Evolutionary conservation across 1,140 invertebrate species (phyloP), one percentile per base, ranked within the genome.

Genomic region (Paramacrobiotus metropolitanus): DNA sequence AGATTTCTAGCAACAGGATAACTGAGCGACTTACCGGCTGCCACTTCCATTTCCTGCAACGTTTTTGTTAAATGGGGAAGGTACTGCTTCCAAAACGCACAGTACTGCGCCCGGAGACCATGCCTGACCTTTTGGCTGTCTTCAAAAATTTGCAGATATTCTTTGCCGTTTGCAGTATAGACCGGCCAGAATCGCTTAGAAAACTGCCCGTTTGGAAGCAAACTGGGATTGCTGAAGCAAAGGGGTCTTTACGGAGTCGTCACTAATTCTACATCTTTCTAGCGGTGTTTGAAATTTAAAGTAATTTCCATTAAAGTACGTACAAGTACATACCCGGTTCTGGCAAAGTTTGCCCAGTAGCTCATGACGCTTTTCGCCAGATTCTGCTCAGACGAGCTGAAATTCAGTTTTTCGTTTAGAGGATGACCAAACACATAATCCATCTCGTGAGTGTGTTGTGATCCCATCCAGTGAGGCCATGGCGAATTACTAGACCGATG

Each of bases 311-410:
- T n/a, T n/a, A n/a, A n/a, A n/a, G n/a, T n/a, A n/a, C n/a, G n/a
- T n/a, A n/a, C n/a, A n/a, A n/a, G n/a, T n/a, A n/a, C n/a, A n/a
- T 77, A 96, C 92, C 93, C 93, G n/a, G 84, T 87, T 71, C 86
- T 85, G 18, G 87, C 88, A 71, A 98, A 98, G 76, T 96, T 97
- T n/a, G 87, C 83, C 75, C 91, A 85, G 70, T 92, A 93, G 29
- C 84, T 81, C 78, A 97, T 94, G 59, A 93, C 84, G 61, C 84
- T 85, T 74, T 94, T 87, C 1, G 89, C 85, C 2, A 97, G 77
- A 59, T 83, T 80, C 60, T 84, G 79, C 76, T 97, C 92, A 21
- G 83, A 80, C 71, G 84, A 85, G 3, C 85, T 91, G 74, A 89
- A 96, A 74, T 90, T 87, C 66, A 28, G 15, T 24, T 28, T 15